Conservation (phyloP, 23 tunicate species). For the Styela clava region DNA sequence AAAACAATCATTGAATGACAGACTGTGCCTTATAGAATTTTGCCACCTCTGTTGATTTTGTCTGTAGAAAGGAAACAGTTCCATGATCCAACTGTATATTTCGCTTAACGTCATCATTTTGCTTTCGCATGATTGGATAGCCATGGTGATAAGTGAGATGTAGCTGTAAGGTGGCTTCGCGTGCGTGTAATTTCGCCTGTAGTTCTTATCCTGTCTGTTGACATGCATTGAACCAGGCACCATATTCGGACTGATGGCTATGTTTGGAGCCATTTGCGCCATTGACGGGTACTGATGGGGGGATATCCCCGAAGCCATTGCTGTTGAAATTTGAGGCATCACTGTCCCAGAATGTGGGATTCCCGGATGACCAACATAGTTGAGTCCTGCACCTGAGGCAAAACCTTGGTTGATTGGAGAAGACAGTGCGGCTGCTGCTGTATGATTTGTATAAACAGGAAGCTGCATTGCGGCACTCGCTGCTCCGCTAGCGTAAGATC, state of each 20-base stretch:
- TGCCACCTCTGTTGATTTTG: conserved; percentile 99
- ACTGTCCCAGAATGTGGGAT: conserved; percentile 24
- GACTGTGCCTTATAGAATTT: conserved; percentile 91
- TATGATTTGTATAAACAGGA: conserved; percentile 16
- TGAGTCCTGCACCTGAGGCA: conserved; percentile 15
- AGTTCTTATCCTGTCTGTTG: conserved; percentile 46
- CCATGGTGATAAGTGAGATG: conserved; percentile 87
- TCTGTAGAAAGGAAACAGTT: conserved; percentile 91
- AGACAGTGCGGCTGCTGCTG: not conserved
- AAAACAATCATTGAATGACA: conserved; percentile 99
- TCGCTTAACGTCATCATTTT: conserved; percentile 99
- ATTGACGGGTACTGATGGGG: conserved; percentile 42
- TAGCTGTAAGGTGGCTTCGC: conserved; percentile 96
- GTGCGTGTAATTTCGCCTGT: conserved; percentile 80
- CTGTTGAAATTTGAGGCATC: conserved; percentile 16
- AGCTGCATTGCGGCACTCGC: conserved; percentile 24
- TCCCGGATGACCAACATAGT: conserved; percentile 24
- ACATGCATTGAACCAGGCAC: conserved; percentile 46
- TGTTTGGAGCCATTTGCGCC: conserved; percentile 59
- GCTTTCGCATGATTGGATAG: conserved; percentile 72
- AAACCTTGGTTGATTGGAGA: conserved; percentile 23
- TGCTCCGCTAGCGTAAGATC: conserved; percentile 19
- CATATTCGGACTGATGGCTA: conserved; percentile 83
- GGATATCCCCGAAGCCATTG: not conserved
- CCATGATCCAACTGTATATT: conserved; percentile 99